These are phyloP conservation scores for Neuroterus valhalla DNA, from an alignment of 1,140 invertebrate species.

Conservation along the genomic window DNA sequence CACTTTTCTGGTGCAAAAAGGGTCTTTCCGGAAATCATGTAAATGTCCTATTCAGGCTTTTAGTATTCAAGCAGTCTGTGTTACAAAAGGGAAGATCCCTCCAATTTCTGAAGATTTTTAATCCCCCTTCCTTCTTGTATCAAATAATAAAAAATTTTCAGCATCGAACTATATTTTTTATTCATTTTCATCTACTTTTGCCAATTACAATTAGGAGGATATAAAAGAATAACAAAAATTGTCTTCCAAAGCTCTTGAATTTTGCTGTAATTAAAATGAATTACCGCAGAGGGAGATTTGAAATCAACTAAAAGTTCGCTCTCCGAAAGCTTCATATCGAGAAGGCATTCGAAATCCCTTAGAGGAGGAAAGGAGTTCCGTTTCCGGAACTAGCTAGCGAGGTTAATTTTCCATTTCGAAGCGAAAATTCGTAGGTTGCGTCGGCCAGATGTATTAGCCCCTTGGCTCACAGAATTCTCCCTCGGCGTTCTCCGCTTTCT, in stretches of 20 bases:
- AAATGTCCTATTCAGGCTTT: slow-evolving; percentile 21
- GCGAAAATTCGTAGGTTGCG: slow-evolving; percentile 62
- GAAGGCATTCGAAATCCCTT: slow-evolving; percentile 24
- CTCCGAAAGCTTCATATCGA: slow-evolving; percentile 12
- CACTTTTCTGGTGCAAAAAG: background rate
- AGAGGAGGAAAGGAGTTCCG: slow-evolving; percentile 21
- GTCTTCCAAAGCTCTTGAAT: background rate
- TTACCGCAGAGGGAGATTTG: slow-evolving; percentile 1
- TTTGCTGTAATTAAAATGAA: slow-evolving; percentile 5
- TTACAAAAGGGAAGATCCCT: background rate
- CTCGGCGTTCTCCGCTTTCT: slow-evolving; percentile 39
- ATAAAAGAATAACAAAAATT: background rate
- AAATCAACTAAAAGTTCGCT: slow-evolving; percentile 27
- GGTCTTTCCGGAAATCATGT: slow-evolving; percentile 21
- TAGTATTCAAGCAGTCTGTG: background rate
- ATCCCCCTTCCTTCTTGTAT: too few relatives aligned
- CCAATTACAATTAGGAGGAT: background rate
- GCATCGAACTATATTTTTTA: background rate
- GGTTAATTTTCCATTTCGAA: slow-evolving; percentile 67
- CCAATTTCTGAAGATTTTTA: background rate
- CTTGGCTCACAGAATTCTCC: slow-evolving; percentile 54
- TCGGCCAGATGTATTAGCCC: slow-evolving; percentile 62
- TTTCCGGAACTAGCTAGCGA: slow-evolving; percentile 43
- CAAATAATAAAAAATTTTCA: background rate
- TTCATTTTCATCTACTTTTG: background rate